Evolutionary conservation across 2,113 vertebrate genomes (phyloP).

Genomic region (Oryctolagus cuniculus): mOryCun1.1 NC_091443.1:61321001-61321500

Average conservation of each 20-base stretch:
- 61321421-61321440: conserved; percentile 87
- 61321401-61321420: conserved; percentile 90
- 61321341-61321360: conserved; percentile 85
- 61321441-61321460: conserved; percentile 52
- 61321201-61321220: neutral
- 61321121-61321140: neutral
- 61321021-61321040: neutral
- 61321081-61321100: neutral
- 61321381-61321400: conserved; percentile 88
- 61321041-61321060: conserved; percentile 58
- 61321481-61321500: conserved; percentile 19
- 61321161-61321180: neutral
- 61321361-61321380: conserved; percentile 88
- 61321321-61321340: conserved; percentile 75
- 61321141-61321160: neutral
- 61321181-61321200: neutral
- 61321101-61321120: conserved; percentile 46
- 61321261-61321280: neutral
- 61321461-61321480: conserved; percentile 73
- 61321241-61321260: neutral
- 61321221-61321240: neutral
- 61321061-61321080: neutral
- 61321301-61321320: neutral
- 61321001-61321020: neutral
- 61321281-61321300: neutral